phyloP scores from a whole-genome alignment of 2,113 vertebrate genomes.

The Epinephelus fuscoguttatus region DNA sequence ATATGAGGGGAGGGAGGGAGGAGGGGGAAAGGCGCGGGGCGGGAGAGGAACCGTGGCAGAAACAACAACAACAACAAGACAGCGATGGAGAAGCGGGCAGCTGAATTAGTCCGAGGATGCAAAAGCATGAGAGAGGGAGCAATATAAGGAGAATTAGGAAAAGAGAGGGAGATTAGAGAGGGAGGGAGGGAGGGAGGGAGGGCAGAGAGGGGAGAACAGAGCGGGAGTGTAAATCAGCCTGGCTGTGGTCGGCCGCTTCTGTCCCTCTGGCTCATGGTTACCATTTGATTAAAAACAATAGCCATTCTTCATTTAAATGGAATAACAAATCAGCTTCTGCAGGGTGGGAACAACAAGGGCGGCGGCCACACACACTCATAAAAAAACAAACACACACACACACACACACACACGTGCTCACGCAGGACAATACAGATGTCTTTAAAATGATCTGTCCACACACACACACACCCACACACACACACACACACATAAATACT shows the following conservation, averaged over 20 bases:
- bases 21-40: conserved; percentile 24
- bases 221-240: conserved; percentile 69
- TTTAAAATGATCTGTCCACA: conserved; percentile 27
- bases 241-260: conserved; percentile 64
- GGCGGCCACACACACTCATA: background rate
- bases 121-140: conserved; percentile 51
- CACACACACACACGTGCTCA: background rate
- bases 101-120: conserved; percentile 58
- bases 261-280: conserved; percentile 77
- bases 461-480: background rate
- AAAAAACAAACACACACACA: conserved; percentile 23
- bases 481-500: background rate
- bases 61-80: conserved; percentile 53
- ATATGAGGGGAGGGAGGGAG: conserved; percentile 26
- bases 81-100: conserved; percentile 43
- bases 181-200: background rate
- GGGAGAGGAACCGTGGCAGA: conserved; percentile 30
- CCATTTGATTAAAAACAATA: conserved; percentile 84
- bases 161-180: conserved; percentile 50
- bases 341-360: conserved; percentile 34
- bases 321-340: conserved; percentile 79
- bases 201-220: conserved; percentile 38
- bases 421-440: conserved; percentile 41
- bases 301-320: conserved; percentile 82
- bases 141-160: conserved; percentile 68